A percentile compares a stretch with the other conserved stretches of the same genome.
phyloP scores from a whole-genome alignment of 35 echinoderm and acorn worm species.

The Antedon bifida region DNA sequence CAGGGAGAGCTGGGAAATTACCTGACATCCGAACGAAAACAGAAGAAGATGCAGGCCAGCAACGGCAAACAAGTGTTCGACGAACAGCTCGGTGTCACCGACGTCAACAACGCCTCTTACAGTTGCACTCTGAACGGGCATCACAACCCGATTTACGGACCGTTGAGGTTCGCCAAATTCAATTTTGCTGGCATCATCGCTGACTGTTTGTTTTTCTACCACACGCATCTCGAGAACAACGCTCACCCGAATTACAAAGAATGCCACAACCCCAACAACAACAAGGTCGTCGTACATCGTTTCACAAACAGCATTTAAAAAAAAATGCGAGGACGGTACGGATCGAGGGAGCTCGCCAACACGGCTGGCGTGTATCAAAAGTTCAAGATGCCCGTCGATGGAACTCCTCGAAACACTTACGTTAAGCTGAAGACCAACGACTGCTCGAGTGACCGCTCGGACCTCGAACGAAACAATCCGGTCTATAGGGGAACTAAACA shows the following conservation, averaged over 20 bases:
- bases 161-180: not conserved
- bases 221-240: not conserved
- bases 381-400: not conserved
- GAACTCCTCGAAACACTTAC: not conserved
- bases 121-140: not conserved
- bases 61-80: not conserved
- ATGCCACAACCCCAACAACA: not conserved
- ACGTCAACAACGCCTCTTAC: not conserved
- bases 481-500: too few relatives aligned
- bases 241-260: not conserved
- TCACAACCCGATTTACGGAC: not conserved
- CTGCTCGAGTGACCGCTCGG: too few relatives aligned
- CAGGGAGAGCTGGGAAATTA: too few relatives aligned
- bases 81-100: not conserved
- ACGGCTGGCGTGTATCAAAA: not conserved
- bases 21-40: too few relatives aligned
- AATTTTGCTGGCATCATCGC: not conserved
- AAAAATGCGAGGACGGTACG: not conserved
- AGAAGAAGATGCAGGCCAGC: not conserved
- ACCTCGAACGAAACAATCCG: too few relatives aligned
- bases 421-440: not conserved
- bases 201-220: not conserved
- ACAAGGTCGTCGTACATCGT: not conserved
- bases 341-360: not conserved
- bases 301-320: not conserved